Percentiles rank a stretch among this genome's conserved stretches.
phyloP scores from a whole-genome alignment of 2,113 vertebrate genomes.

The Notothenia coriiceps region DNA sequence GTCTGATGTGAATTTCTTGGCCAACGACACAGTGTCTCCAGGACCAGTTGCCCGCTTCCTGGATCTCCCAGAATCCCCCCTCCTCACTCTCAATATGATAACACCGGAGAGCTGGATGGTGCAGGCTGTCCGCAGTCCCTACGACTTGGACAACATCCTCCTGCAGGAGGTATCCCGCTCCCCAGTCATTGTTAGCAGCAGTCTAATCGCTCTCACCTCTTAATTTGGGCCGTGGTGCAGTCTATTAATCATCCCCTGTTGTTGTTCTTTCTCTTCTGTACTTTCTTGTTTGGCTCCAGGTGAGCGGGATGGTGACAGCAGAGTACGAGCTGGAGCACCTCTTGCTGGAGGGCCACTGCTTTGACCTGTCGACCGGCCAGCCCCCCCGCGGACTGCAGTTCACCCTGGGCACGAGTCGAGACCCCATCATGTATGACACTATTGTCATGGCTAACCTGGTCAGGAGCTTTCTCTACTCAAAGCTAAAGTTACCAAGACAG shows the following conservation, averaged over 20 bases:
- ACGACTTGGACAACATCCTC: constrained; percentile 97
- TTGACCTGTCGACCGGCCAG: constrained; percentile 89
- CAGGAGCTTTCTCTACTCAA: constrained; percentile 63
- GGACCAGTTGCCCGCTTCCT: constrained; percentile 90
- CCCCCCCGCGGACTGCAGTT: constrained; percentile 95
- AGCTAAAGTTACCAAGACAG: background rate
- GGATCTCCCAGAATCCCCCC: constrained; percentile 92
- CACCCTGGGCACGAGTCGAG: constrained; percentile 90
- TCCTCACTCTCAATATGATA: constrained; percentile 96
- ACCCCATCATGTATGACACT: constrained; percentile 91
- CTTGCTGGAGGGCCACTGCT: constrained; percentile 95
- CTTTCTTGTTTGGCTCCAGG: constrained; percentile 75
- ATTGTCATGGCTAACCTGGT: constrained; percentile 98
- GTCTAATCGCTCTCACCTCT: background rate
- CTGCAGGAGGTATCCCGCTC: constrained; percentile 88
- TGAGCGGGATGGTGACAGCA: constrained; percentile 86
- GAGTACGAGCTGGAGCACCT: constrained; percentile 96
- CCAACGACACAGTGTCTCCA: constrained; percentile 83
- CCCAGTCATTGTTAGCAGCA: background rate
- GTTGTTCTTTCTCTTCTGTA: constrained; percentile 9
- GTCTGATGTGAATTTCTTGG: constrained; percentile 86
- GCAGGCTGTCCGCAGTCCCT: constrained; percentile 90
- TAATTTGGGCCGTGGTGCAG: background rate
- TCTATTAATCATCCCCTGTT: background rate
- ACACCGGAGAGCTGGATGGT: constrained; percentile 97